Base-by-base conservation (phyloP, 2,888 invertebrate species). In the Scaptomyza parva region DNA sequence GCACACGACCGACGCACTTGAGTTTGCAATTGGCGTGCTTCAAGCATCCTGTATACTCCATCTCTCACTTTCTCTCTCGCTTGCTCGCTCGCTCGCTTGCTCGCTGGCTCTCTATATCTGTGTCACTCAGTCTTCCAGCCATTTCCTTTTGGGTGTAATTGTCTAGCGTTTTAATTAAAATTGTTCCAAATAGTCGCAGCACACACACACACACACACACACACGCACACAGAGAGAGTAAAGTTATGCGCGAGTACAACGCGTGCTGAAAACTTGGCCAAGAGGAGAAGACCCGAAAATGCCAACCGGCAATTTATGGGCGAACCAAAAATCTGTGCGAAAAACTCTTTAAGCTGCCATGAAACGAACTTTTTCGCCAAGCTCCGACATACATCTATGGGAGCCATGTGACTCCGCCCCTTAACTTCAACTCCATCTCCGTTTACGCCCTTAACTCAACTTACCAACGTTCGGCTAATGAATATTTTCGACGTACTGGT, bases 141-240 rank as follows among this genome's bases (percentile, higher is more conserved):
- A 18, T 59, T 61, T 51, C 57, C 69, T 69, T 50, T 59, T 73
- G 73, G 67, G 62, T 83, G 83, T 80, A 77, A 82, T 86, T 86
- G 86, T 82, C 82, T 82, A 77, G 75, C 84, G 84, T 82, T 82
- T 82, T 82, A 82, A 82, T 86, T 82, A 82, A 82, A 82, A 82
- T 82, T 86, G 83, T 82, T 82, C 63, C 83, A 82, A 82, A 86
- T 83, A 82, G 83, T 79, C 83, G 26, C 65, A 45, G 59, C 50
- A 51, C 44, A 22, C 35, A 55, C 48, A 60, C 61, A 20, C 37
- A 9, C 44, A 26, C 17, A 17, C 28, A 37, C 14, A 17, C 5
- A 47, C 8, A 44, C 11, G 20, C 18, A 43, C 26, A 47, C 11
- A 24, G 14, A 48, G 22, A 48, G 55, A 30, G 55, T 61, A 73